Evolutionary conservation across 2,888 invertebrate genomes (phyloP).

Genomic region (Metalampra italica): DNA sequence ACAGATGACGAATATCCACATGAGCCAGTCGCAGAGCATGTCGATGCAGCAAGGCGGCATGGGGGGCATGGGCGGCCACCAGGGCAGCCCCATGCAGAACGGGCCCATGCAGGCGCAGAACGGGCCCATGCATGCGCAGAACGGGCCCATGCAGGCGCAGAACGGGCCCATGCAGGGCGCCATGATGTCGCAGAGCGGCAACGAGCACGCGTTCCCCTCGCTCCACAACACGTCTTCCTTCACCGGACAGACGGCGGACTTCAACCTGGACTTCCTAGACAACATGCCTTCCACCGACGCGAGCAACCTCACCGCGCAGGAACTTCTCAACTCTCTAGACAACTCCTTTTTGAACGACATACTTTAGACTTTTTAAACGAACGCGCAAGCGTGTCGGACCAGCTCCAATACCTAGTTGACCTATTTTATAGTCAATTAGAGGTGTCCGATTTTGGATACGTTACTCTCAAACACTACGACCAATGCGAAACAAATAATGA

Average conservation of each 20-base stretch:
- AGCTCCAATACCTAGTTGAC: constrained; percentile 28
- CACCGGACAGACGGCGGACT: constrained; percentile 79
- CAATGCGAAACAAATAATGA: constrained; percentile 57
- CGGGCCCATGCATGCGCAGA: constrained; percentile 35
- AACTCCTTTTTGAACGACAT: constrained; percentile 85
- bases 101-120: constrained; percentile 37
- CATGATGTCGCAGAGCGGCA: constrained; percentile 18
- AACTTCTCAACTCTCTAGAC: constrained; percentile 90
- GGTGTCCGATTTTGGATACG: constrained; percentile 23
- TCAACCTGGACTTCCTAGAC: constrained; percentile 91
- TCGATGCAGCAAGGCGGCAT: constrained; percentile 65
- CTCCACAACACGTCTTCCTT: constrained; percentile 64
- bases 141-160: constrained; percentile 38
- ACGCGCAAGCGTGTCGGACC: not conserved
- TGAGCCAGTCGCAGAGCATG: constrained; percentile 84
- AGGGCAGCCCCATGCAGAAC: constrained; percentile 41
- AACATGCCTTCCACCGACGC: constrained; percentile 87
- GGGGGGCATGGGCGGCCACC: constrained; percentile 33
- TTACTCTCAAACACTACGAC: constrained; percentile 28
- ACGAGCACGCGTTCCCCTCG: constrained; percentile 44
- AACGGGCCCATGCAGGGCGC: constrained; percentile 28
- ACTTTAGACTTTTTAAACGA: constrained; percentile 41
- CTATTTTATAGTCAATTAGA: constrained; percentile 35
- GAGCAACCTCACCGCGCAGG: constrained; percentile 87
- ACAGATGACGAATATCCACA: constrained; percentile 83